Evolutionary conservation across 2,113 vertebrate genomes (phyloP), one percentile per base, ranked within the genome.

Genomic region (Oreochromis spilurus): DNA sequence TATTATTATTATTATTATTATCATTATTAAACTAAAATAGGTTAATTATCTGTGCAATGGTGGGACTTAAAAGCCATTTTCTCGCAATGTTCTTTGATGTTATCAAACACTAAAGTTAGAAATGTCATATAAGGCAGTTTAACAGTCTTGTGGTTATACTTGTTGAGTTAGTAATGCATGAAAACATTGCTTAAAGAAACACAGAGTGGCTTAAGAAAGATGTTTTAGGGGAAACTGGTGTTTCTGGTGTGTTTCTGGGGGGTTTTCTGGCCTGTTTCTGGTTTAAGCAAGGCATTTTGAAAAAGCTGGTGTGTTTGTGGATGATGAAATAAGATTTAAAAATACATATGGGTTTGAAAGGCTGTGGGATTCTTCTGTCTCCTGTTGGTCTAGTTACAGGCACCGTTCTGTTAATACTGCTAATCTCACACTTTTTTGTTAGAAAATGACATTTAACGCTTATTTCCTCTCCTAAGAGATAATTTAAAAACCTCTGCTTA

Each of bases 101-200:
- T 55, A 55, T 24, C 11, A 24, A 26, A 26, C 21, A 55, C 21
- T 24, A 55, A 24, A 24, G 21, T 55, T 55, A 24, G 54, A 0
- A 24, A 13, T 55, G 54, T 24, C 54, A 24, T 55, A 55, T 13
- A 55, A 55, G 21, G 21, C 54, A 26, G 10, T 24, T 11, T 55
- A 55, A 55, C 21, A 12, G 54, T 13, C 54, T 26, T 55, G 21
- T 55, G 40, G 54, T 13, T 24, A 24, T 55, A 24, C 11, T 24
- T 6, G 1, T 24, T 55, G 5, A 55, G 21, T 26, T 24, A n/a
- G 21, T 0, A 26, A 0, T 26, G 6, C 11, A 13, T 7, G 11
- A 55, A 55, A 7, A 55, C 0, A 26, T 53, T 53, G 50, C 50
- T 53, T 52, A 52, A n/a, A 52, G 17, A 52, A 52, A 52, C 4